Percentiles rank a stretch among this genome's conserved stretches.
These are phyloP conservation scores for Drosophila punjabiensis DNA, from an alignment of 1,140 invertebrate genomes.

Conservation along the genomic window DNA sequence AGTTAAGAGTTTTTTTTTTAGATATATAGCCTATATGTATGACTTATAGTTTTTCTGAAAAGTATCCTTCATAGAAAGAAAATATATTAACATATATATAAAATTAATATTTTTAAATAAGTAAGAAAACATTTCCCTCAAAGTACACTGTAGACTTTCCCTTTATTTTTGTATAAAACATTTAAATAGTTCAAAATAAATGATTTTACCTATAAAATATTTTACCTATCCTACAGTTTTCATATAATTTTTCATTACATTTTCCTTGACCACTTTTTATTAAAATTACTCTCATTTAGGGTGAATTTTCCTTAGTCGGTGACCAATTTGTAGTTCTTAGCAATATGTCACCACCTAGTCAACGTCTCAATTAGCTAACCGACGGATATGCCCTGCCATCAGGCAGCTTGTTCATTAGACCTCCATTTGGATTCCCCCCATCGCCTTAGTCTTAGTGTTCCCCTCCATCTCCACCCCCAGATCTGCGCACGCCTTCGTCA, in stretches of 20 bases:
- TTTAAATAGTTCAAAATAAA: too few relatives aligned
- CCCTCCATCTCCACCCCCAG: not conserved
- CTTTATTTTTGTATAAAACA: too few relatives aligned
- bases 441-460: not conserved
- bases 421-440: slow-evolving; percentile 6
- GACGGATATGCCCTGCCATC: slow-evolving; percentile 75
- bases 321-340: slow-evolving; percentile 55
- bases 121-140: not conserved
- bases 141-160: not conserved
- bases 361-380: slow-evolving; percentile 81
- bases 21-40: too few relatives aligned
- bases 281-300: not conserved
- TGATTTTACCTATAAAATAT: too few relatives aligned
- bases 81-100: too few relatives aligned
- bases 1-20: too few relatives aligned
- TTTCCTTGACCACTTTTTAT: not conserved
- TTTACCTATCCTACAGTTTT: not conserved
- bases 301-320: not conserved
- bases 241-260: not conserved
- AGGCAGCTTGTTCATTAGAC: slow-evolving; percentile 66
- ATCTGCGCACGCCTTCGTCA: not conserved
- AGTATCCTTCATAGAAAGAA: too few relatives aligned
- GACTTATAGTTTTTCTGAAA: too few relatives aligned
- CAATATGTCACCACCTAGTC: slow-evolving; percentile 72
- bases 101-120: too few relatives aligned